These are phyloP conservation scores for Callosobruchus maculatus DNA, from an alignment of 2,888 invertebrate species.

Conservation along the genomic window DNA sequence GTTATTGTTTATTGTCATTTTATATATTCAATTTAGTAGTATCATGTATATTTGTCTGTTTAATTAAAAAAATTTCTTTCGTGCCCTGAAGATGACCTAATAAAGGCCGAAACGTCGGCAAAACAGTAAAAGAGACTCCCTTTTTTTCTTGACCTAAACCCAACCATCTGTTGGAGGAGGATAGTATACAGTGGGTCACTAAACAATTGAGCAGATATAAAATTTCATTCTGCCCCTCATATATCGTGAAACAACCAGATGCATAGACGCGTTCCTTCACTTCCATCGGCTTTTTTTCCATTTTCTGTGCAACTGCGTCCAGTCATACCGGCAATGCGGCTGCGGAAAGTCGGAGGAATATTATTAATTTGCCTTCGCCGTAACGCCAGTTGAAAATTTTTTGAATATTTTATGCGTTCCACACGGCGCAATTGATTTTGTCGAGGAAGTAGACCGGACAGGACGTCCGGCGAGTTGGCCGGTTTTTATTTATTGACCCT, in stretches of 20 bases:
- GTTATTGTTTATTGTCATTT: too few relatives aligned
- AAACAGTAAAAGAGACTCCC: too few relatives aligned
- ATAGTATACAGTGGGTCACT: too few relatives aligned
- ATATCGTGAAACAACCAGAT: background rate
- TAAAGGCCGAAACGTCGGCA: too few relatives aligned
- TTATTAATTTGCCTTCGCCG: background rate
- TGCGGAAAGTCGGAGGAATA: background rate
- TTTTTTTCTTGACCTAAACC: too few relatives aligned
- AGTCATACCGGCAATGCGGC: background rate
- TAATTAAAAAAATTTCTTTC: too few relatives aligned
- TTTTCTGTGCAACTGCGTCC: background rate
- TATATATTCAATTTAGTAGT: too few relatives aligned
- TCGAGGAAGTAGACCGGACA: background rate
- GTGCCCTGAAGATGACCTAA: too few relatives aligned
- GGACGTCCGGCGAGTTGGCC: background rate
- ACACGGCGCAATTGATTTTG: background rate
- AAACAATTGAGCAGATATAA: too few relatives aligned
- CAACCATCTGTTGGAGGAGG: too few relatives aligned
- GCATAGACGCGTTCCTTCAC: background rate
- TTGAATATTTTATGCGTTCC: background rate
- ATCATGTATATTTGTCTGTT: too few relatives aligned
- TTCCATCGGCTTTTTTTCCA: background rate
- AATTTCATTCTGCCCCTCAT: background rate
- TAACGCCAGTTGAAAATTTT: background rate
- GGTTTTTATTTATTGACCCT: background rate